phyloP scores from a whole-genome alignment of 2,113 vertebrate species.

The Ginglymostoma cirratum region DNA sequence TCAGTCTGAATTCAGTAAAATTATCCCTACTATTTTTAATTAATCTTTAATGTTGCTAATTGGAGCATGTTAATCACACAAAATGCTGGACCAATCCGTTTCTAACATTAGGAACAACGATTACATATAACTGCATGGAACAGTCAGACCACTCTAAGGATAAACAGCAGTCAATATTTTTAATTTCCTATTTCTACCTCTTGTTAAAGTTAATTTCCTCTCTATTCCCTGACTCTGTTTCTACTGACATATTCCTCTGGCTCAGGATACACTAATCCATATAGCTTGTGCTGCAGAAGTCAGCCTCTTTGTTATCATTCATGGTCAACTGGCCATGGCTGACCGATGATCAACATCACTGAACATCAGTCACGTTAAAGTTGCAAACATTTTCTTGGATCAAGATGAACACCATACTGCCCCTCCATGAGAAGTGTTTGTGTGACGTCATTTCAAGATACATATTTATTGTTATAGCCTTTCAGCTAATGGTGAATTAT shows the following conservation, averaged over 20 bases:
- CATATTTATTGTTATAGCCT: neutral
- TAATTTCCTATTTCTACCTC: neutral
- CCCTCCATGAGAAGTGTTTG: neutral
- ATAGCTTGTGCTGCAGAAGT: neutral
- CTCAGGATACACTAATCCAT: neutral
- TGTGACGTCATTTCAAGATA: neutral
- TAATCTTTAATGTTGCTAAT: neutral
- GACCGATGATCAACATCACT: neutral
- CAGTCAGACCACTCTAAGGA: neutral
- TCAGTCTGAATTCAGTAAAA: neutral
- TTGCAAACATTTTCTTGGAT: neutral
- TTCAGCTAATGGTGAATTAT: neutral
- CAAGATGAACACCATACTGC: neutral
- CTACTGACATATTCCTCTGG: neutral
- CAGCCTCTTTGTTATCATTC: neutral
- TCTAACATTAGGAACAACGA: neutral
- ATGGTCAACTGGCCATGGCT: neutral
- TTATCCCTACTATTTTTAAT: neutral
- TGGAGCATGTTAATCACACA: neutral
- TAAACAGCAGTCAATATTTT: neutral
- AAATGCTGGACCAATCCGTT: neutral
- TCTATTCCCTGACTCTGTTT: neutral
- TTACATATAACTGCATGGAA: neutral
- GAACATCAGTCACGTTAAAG: neutral
- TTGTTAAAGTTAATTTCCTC: neutral